phyloP scores from a whole-genome alignment of 1,140 invertebrate species.

The Dendroctonus ponderosae region DNA sequence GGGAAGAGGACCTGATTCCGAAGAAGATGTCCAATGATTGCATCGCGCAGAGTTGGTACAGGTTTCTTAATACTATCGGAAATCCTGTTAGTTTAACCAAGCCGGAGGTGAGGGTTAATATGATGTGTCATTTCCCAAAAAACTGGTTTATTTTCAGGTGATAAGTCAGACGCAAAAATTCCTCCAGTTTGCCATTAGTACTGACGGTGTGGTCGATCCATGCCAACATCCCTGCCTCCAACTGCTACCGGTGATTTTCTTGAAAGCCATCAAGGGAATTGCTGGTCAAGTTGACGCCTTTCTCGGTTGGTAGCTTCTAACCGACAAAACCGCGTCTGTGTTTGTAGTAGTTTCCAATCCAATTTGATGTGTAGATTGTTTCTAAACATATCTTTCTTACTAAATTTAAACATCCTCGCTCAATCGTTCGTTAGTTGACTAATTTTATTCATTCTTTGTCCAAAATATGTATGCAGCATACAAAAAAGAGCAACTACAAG shows the following conservation, averaged over 20 bases:
- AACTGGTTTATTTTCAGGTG: conserved; percentile 27
- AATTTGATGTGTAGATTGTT: too few relatives aligned
- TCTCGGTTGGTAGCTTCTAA: conserved; percentile 67
- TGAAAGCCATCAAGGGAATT: conserved; percentile 90
- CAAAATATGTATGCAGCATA: neutral
- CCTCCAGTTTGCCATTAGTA: conserved; percentile 55
- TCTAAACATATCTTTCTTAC: too few relatives aligned
- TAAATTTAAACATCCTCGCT: too few relatives aligned
- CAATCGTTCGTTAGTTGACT: too few relatives aligned
- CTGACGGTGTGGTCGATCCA: conserved; percentile 73
- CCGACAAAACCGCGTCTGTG: too few relatives aligned
- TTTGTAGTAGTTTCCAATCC: too few relatives aligned
- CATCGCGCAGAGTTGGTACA: conserved; percentile 91
- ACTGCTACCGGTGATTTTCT: conserved; percentile 84
- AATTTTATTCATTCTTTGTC: conserved; percentile 4
- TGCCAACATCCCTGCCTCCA: conserved; percentile 90
- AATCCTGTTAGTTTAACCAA: conserved; percentile 91
- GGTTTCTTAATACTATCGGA: conserved; percentile 87
- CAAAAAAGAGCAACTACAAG: too few relatives aligned
- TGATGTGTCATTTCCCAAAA: conserved; percentile 40
- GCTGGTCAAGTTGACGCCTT: conserved; percentile 94
- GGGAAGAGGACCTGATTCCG: conserved; percentile 83
- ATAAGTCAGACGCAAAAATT: conserved; percentile 73
- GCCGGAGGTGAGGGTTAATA: conserved; percentile 61
- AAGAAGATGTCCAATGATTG: conserved; percentile 82